phyloP scores from a whole-genome alignment of 2,797 vertebrate genomes.

The Synaphobranchus kaupii region DNA sequence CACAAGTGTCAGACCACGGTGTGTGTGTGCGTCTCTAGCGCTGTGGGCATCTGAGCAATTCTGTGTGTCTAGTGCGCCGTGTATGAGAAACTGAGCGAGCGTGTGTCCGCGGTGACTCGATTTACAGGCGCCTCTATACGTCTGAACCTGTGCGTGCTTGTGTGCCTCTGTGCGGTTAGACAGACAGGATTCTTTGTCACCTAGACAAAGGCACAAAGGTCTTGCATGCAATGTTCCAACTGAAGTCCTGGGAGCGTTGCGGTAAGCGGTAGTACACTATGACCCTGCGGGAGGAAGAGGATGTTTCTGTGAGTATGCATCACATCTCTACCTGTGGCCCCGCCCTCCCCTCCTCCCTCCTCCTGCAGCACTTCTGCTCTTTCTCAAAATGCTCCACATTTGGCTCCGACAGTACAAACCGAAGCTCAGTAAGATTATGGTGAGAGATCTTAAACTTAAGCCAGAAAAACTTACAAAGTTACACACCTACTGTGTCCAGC shows the following conservation, averaged over 20 bases:
- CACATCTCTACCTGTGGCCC: neutral
- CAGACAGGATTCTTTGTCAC: conserved; percentile 2
- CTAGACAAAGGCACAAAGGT: conserved; percentile 6
- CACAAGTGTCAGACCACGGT: neutral
- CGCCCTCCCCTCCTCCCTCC: neutral
- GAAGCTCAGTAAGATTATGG: neutral
- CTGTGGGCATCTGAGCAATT: conserved; percentile 24
- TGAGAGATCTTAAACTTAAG: too few relatives aligned
- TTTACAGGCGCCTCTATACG: neutral
- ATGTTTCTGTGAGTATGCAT: neutral
- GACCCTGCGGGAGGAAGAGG: neutral
- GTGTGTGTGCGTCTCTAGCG: conserved; percentile 19
- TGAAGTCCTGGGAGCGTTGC: neutral
- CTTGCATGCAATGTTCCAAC: conserved; percentile 1
- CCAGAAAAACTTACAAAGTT: neutral
- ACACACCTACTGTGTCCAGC: neutral
- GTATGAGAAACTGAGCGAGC: neutral
- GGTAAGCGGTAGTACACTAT: neutral
- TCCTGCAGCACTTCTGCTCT: neutral
- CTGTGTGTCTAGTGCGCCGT: conserved; percentile 37
- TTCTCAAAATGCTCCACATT: neutral
- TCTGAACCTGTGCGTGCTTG: neutral
- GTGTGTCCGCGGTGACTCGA: neutral
- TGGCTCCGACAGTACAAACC: neutral
- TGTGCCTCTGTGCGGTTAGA: neutral